These are phyloP conservation scores for Marmota flaviventris DNA, from an alignment of 2,113 vertebrate species.

Conservation along the genomic window DNA sequence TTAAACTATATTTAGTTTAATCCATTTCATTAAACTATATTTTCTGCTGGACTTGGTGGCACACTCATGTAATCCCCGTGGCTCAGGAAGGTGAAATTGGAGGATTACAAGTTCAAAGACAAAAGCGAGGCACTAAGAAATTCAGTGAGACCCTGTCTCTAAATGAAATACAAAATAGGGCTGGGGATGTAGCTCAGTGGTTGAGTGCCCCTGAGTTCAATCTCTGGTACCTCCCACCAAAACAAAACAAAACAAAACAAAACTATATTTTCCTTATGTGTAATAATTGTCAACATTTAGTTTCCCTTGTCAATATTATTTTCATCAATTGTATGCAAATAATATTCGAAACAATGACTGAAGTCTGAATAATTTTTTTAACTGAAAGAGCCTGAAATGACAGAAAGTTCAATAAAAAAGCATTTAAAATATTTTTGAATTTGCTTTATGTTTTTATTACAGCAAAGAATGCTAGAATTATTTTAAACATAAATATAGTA, in stretches of 20 bases:
- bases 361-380: slow-evolving; percentile 13
- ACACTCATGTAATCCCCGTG: too few species aligned
- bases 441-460: background rate
- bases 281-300: background rate
- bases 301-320: background rate
- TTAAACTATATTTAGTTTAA: background rate
- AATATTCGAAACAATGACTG: background rate
- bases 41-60: too few species aligned
- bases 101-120: too few species aligned
- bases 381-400: background rate
- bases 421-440: background rate
- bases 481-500: background rate
- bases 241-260: too few species aligned
- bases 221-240: too few species aligned
- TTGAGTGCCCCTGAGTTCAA: too few species aligned
- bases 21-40: background rate
- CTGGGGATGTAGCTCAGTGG: too few species aligned
- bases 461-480: background rate
- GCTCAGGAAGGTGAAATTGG: too few species aligned
- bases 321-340: background rate
- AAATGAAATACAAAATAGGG: too few species aligned
- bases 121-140: too few species aligned
- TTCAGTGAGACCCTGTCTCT: too few species aligned
- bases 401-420: background rate
- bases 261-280: background rate